Evolutionary conservation across 2,113 vertebrate species (phyloP), one percentile per base, ranked within the genome.

Genomic region (Seriola rivoliana): DNA sequence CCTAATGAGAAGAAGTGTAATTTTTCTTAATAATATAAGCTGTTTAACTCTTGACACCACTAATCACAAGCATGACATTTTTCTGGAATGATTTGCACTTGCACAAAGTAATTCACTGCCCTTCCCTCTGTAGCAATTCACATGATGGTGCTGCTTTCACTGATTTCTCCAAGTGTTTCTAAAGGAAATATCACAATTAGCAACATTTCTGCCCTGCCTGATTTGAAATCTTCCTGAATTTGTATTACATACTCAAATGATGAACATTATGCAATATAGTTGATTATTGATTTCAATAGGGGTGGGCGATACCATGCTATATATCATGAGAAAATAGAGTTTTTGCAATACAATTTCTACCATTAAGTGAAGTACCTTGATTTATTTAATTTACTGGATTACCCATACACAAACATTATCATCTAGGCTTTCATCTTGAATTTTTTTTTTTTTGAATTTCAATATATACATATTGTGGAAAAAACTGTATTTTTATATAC

Each of bases 1-100:
- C 71, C 92, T 85, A 93, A 92, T 83, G 85, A 93, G 76, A 87
- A 91, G 77, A 82, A 66, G 55, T 87, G 88, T 85, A 69, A 58
- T 89, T 65, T 58, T 79, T 70, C 77, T 11, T 88, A 78, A 88
- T 81, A 72, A 21, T 64, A 29, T 44, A 13, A 64, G 23, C 76
- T 80, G 5, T 75, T 66, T 40, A 57, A 71, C 48, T 50, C 62
- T 82, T 68, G 38, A 10, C 73, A 54, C 68, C 29, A 71, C 83
- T 85, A 78, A 86, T 85, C 69, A 67, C 52, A 54, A 64, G 90
- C 89, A 85, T 91, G 80, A 65, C 63, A 36, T 12, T 8, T 55
- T 48, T 21, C 12, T 76, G 9, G 23, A 54, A 57, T 85, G 34
- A 81, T 57, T 82, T 55, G 58, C 70, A 70, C 75, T 79, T 73